phyloP scores from a whole-genome alignment of 2,888 invertebrate genomes.

The Leptinotarsa haldemani region DNA sequence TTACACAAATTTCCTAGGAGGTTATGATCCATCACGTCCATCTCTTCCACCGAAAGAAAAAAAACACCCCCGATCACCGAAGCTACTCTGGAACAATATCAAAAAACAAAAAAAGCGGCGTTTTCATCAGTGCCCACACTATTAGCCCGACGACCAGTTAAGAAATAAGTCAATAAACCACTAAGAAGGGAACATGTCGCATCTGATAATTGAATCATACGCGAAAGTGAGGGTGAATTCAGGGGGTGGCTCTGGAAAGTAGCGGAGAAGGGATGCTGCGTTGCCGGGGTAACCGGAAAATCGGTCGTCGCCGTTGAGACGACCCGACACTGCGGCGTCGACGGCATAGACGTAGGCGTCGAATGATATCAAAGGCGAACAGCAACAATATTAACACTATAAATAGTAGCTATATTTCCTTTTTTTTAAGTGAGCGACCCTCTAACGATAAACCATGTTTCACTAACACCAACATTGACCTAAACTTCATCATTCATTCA shows the following conservation, averaged over 20 bases:
- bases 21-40: slow-evolving; percentile 26
- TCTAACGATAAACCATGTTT: not conserved
- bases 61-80: slow-evolving; percentile 21
- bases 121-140: slow-evolving; percentile 27
- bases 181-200: slow-evolving; percentile 62
- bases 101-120: slow-evolving; percentile 11
- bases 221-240: slow-evolving; percentile 49
- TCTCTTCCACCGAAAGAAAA: slow-evolving; percentile 19
- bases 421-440: not conserved
- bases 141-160: slow-evolving; percentile 42
- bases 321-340: slow-evolving; percentile 43
- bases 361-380: not conserved
- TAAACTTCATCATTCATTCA: too few species aligned
- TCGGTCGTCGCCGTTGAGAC: slow-evolving; percentile 54
- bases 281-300: slow-evolving; percentile 62
- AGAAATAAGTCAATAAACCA: slow-evolving; percentile 64
- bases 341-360: slow-evolving; percentile 38
- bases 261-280: slow-evolving; percentile 61
- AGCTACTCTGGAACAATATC: slow-evolving; percentile 7
- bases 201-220: slow-evolving; percentile 63
- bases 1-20: slow-evolving; percentile 14
- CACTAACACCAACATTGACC: not conserved
- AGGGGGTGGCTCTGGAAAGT: slow-evolving; percentile 47
- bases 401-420: too few species aligned
- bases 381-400: not conserved